A percentile compares a stretch with the other conserved stretches of the same genome.
These are phyloP conservation scores for Andrena praecox DNA, from an alignment of 2,888 invertebrate species.

Conservation along the genomic window DNA sequence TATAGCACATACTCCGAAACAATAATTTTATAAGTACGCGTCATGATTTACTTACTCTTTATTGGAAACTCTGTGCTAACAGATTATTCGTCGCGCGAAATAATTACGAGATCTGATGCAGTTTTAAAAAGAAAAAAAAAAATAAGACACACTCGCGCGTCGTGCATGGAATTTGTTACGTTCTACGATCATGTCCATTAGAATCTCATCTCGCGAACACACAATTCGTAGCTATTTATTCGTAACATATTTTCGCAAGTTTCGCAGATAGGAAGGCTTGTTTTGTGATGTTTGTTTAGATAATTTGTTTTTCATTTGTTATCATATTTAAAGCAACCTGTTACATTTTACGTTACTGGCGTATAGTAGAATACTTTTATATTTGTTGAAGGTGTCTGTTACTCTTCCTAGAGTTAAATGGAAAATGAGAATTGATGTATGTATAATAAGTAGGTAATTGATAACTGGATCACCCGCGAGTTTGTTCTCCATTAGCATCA, in stretches of 20 bases:
- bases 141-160: constrained; percentile 43
- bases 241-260: constrained; percentile 48
- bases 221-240: constrained; percentile 56
- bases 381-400: constrained; percentile 68
- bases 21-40: constrained; percentile 45
- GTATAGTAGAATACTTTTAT: constrained; percentile 61
- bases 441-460: constrained; percentile 38
- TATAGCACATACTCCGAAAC: constrained; percentile 39
- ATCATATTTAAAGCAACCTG: constrained; percentile 65
- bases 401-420: constrained; percentile 52
- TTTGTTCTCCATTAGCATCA: constrained; percentile 36
- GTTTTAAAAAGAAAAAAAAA: constrained; percentile 42
- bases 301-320: constrained; percentile 70
- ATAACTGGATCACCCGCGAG: constrained; percentile 30
- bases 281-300: constrained; percentile 66
- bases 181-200: constrained; percentile 55
- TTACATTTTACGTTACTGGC: constrained; percentile 70
- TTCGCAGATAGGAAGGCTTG: constrained; percentile 51
- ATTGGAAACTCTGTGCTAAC: constrained; percentile 25
- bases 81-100: constrained; percentile 42
- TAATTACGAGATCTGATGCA: constrained; percentile 60
- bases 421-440: constrained; percentile 47
- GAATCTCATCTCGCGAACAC: constrained; percentile 62
- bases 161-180: constrained; percentile 61
- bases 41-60: constrained; percentile 50